phyloP scores from a whole-genome alignment of 2,113 vertebrate species.

The Lichenostomus cassidix region DNA sequence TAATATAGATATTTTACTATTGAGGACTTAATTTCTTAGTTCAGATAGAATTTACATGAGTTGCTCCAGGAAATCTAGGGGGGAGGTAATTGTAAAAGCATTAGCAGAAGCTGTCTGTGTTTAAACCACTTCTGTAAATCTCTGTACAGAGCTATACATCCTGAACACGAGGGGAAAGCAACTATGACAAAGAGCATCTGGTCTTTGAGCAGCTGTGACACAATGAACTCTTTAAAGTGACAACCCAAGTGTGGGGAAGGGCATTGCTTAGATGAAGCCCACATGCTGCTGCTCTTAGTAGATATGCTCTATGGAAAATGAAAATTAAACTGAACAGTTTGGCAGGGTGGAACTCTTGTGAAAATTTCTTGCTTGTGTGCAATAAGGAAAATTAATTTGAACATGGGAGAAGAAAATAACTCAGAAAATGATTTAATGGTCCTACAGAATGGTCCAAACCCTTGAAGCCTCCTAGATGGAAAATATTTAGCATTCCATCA shows the following conservation, averaged over 20 bases:
- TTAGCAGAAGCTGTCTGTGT: neutral
- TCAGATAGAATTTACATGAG: neutral
- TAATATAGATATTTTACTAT: constrained; percentile 1
- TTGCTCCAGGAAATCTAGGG: neutral
- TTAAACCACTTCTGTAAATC: neutral
- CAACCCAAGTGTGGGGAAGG: neutral
- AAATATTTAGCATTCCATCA: neutral
- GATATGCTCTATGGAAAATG: neutral
- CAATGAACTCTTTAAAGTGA: neutral
- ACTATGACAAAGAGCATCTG: neutral
- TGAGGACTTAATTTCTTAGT: neutral
- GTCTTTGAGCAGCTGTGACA: neutral
- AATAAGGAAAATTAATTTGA: neutral
- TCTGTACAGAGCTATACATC: neutral
- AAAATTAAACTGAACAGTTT: neutral
- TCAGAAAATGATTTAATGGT: neutral
- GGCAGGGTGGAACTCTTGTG: neutral
- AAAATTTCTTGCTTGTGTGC: neutral
- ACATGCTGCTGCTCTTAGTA: neutral
- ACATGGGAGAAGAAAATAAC: neutral
- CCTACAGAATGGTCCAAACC: neutral
- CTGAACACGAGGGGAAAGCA: neutral
- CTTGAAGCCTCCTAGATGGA: neutral
- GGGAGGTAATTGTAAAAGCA: neutral
- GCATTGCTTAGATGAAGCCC: neutral